Evolutionary conservation across 2,888 invertebrate species (phyloP).

Genomic region (Folsomia manolachei): DNA sequence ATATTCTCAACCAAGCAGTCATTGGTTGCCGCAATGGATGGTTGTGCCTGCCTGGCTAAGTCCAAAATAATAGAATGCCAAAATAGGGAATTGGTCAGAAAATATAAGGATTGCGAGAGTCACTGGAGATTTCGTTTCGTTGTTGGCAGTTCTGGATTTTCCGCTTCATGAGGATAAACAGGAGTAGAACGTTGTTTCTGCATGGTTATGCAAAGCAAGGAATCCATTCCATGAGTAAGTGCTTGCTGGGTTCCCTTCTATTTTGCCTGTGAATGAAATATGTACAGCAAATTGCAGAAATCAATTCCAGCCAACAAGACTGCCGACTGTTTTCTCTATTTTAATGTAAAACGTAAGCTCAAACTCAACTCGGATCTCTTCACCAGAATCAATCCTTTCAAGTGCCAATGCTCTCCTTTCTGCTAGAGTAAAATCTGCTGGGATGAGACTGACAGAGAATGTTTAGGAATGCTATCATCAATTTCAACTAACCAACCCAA

Average conservation of each 20-base stretch:
- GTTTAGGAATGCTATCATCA: conserved; percentile 1
- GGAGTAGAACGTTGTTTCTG: background rate
- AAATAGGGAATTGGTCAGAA: conserved; percentile 1
- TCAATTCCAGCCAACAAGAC: conserved; percentile 15
- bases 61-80: conserved; percentile 1
- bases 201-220: background rate
- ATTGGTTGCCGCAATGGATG: no score
- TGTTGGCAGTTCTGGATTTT: background rate
- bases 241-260: no score
- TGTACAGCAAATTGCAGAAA: conserved; percentile 19
- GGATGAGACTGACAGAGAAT: background rate
- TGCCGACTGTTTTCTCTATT: conserved; percentile 16
- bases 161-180: background rate
- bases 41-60: no score
- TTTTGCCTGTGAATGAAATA: background rate
- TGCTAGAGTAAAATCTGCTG: background rate
- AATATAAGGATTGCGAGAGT: background rate
- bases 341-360: conserved; percentile 8
- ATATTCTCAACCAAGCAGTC: no score
- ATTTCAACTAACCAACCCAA: background rate
- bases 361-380: background rate
- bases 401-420: background rate
- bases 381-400: background rate
- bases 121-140: conserved; percentile 7
- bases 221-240: background rate